phyloP scores from a whole-genome alignment of 2,113 vertebrate species.

The Hymenochirus boettgeri region DNA sequence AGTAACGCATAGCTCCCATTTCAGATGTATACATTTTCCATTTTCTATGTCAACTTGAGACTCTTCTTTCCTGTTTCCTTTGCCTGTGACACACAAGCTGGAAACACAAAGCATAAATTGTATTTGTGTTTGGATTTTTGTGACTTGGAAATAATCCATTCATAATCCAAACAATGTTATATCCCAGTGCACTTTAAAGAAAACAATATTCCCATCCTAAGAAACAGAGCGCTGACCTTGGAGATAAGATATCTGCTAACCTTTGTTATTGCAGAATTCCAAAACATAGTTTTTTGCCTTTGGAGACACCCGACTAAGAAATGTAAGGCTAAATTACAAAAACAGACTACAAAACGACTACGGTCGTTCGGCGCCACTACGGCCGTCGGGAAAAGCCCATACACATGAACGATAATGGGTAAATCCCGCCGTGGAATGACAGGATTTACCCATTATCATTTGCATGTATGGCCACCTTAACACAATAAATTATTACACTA shows the following conservation, averaged over 20 bases:
- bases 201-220: conserved; percentile 2
- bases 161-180: conserved; percentile 4
- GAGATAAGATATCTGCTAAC: background rate
- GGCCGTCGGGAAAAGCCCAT: too few relatives aligned
- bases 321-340: background rate
- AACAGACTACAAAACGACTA: too few relatives aligned
- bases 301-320: conserved; percentile 8
- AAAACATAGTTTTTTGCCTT: conserved; percentile 4
- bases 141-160: conserved; percentile 6
- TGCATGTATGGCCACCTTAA: too few relatives aligned
- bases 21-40: conserved; percentile 3
- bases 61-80: conserved; percentile 4
- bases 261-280: conserved; percentile 6
- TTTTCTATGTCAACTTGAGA: background rate
- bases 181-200: background rate
- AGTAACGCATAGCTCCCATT: too few relatives aligned
- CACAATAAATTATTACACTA: too few relatives aligned
- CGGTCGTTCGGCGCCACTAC: too few relatives aligned
- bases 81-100: background rate
- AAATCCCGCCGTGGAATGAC: too few relatives aligned
- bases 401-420: too few relatives aligned
- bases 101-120: conserved; percentile 5
- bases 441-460: too few relatives aligned
- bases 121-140: conserved; percentile 4
- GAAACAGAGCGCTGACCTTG: conserved; percentile 20